Base-by-base conservation (phyloP, 2,113 vertebrate species). In the Pyrgilauda ruficollis region DNA sequence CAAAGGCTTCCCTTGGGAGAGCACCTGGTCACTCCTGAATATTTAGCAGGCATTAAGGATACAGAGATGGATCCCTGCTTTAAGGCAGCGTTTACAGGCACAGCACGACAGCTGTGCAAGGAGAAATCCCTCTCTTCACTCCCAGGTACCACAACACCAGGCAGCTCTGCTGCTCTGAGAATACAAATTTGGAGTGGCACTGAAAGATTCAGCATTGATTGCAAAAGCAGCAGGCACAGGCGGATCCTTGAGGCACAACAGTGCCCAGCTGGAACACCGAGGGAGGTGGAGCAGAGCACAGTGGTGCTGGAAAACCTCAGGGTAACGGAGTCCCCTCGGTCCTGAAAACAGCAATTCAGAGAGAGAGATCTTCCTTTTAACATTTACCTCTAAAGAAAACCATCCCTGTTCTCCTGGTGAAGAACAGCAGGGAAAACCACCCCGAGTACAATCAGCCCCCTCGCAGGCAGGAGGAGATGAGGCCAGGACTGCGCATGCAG, bases 181-280 rank as follows among this genome's bases (percentile, higher is more conserved):
- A 66, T 47, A 77, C 27, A 49, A 33, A 66, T 37, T 0, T 27
- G 74, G 55, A 93, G 69, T 9, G 39, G 41, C 50, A 24, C 0
- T 13, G 18, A 23, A 67, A 72, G 55, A 59, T 50, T 24, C 0
- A 70, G 43, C 47, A 73, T 6, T 10, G 11, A n/a, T 0, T 74
- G 21, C 37, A 84, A 33, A 53, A 28, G 1, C 39, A 15, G 3
- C 16, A 22, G 55, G 4, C 10, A 13, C 24, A 44, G 35, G 7
- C 0, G 22, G 44, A 20, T 41, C n/a, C 53, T 11, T 47, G n/a
- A 13, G 56, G 43, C 33, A 24, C 0, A 2, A 11, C 4, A 2
- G 23, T 41, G 64, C 44, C 53, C 14, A 37, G 23, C n/a, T 30
- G 28, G 43, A 77, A 8, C 19, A 9, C 10, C 31, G 4, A 46